These are phyloP conservation scores for Pangasius mekongensis DNA, from an alignment of 2,797 vertebrate species.

Conservation along the genomic window DNA sequence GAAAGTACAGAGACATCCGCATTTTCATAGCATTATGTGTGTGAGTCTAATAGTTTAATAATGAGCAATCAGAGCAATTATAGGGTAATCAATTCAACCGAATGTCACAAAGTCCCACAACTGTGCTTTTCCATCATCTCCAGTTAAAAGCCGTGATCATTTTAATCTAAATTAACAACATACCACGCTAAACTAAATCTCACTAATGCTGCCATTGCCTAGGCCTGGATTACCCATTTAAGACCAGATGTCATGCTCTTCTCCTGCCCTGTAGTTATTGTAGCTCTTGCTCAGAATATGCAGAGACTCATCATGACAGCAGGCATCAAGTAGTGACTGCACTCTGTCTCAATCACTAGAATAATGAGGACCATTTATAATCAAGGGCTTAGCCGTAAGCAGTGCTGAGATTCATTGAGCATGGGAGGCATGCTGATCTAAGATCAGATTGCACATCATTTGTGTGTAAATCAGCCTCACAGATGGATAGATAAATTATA, in stretches of 20 bases:
- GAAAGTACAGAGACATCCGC: neutral
- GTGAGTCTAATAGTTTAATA: neutral
- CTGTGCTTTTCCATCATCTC: conserved; percentile 20
- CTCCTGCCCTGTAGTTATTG: conserved; percentile 24
- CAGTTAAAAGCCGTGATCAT: conserved; percentile 24
- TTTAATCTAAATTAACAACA: conserved; percentile 50
- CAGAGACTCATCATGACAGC: conserved; percentile 33
- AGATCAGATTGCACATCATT: conserved; percentile 51
- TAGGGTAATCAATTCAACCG: neutral
- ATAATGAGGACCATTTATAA: conserved; percentile 37
- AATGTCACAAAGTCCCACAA: conserved; percentile 5
- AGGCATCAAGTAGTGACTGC: conserved; percentile 34
- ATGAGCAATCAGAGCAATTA: conserved; percentile 8
- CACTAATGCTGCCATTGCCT: conserved; percentile 24
- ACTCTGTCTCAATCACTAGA: conserved; percentile 39
- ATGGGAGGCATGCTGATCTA: conserved; percentile 19
- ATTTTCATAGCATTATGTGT: neutral
- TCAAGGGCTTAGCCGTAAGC: conserved; percentile 35
- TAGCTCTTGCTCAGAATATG: conserved; percentile 16
- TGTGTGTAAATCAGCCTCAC: conserved; percentile 25
- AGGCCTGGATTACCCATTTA: conserved; percentile 45
- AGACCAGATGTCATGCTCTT: conserved; percentile 39
- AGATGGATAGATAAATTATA: conserved; percentile 13
- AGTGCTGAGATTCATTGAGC: conserved; percentile 7
- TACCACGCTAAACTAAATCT: conserved; percentile 42